These are phyloP conservation scores for Tetheella fluctuosa DNA, from an alignment of 2,888 invertebrate species.

Conservation along the genomic window DNA sequence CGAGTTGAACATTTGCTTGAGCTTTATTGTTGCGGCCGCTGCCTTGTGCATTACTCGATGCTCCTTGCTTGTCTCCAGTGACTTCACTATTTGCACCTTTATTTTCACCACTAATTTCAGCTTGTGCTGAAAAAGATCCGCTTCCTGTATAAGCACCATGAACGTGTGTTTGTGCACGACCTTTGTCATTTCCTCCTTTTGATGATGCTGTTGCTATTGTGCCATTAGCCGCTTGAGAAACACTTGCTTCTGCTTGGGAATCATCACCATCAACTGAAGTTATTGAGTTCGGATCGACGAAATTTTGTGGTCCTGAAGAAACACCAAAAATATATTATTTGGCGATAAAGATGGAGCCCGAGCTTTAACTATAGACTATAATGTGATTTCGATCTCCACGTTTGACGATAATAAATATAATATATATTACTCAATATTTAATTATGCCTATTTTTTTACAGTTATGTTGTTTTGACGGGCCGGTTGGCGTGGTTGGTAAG, in stretches of 20 bases:
- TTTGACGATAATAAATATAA: no score
- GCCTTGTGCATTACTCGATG: conserved; percentile 90
- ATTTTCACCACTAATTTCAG: conserved; percentile 89
- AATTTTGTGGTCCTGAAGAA: conserved; percentile 69
- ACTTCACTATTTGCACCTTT: conserved; percentile 89
- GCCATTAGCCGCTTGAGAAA: conserved; percentile 83
- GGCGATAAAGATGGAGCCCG: no score
- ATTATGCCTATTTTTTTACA: no score
- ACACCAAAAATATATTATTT: conserved; percentile 17
- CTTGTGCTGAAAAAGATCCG: conserved; percentile 92
- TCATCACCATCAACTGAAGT: conserved; percentile 85
- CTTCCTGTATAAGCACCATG: conserved; percentile 90
- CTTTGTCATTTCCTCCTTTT: conserved; percentile 89
- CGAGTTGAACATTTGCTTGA: conserved; percentile 90
- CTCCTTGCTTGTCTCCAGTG: conserved; percentile 89
- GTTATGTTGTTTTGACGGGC: no score
- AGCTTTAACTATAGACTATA: no score
- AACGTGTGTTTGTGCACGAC: conserved; percentile 92
- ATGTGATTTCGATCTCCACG: no score
- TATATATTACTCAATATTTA: no score
- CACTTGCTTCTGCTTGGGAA: conserved; percentile 89
- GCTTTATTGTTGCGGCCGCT: conserved; percentile 89
- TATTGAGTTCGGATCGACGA: conserved; percentile 65
- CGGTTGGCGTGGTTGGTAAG: no score
- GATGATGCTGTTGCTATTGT: conserved; percentile 91